Base-by-base conservation (phyloP, 2,888 invertebrate species). In the Drosophila austrosaltans region DNA sequence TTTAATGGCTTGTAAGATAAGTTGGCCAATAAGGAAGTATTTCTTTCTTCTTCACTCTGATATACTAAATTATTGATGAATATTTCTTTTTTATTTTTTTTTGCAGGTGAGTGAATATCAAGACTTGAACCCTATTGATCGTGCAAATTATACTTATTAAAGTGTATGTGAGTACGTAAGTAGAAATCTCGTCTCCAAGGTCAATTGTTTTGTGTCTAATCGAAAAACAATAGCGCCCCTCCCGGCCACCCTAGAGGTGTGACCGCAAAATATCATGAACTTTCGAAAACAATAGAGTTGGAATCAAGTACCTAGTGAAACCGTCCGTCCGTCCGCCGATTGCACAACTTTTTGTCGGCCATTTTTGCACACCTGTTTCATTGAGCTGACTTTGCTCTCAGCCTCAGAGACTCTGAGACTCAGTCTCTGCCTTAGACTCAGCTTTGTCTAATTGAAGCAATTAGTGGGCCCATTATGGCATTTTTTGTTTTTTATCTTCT, bases 1-100 rank as follows among this genome's bases (percentile, higher is more conserved):
- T 77, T 82, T 81, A 82, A 82, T 84, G 87, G 76, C 69, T 60
- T 60, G 69, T 66, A 76, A 78, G 87, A 87, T 83, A 83, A 76
- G 84, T 71, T 64, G 48, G 69, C 68, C 70, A 75, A 82, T 79
- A 65, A 82, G 85, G 85, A 82, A 82, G 79, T 87, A 69, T 72
- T 70, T 53, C 60, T 65, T 64, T 72, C 66, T 64, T 72, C 66
- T 56, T 66, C 79, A 67, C 72, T 71, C 69, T 71, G 66, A 57
- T 66, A 67, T 75, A 68, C 64, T 69, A 72, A 71, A 60, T 77
- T 73, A 75, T 85, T 84, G 77, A 87, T 79, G 77, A 60, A 64
- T 70, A 12, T 73, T 76, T 70, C 73, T 57, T 22, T 69, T 66
- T 56, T 59, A 53, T 66, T 58, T 66, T 69, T 42, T 48, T 61